These are phyloP conservation scores for Nomada ruficornis DNA, from an alignment of 2,888 invertebrate genomes.

Conservation along the genomic window DNA sequence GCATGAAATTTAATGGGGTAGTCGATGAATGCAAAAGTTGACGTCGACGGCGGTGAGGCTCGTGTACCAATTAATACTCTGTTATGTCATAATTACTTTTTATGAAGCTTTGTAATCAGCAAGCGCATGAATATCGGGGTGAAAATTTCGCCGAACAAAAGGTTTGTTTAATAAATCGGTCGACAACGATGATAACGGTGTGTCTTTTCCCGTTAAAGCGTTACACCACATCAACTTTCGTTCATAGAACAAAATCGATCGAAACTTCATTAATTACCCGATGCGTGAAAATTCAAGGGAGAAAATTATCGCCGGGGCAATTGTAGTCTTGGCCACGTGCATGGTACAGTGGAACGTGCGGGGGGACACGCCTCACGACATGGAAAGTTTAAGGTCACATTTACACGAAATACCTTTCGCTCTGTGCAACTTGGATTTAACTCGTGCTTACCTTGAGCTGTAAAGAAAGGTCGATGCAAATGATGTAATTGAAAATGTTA, in stretches of 20 bases:
- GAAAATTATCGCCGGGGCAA: conserved; percentile 25
- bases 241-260: not conserved
- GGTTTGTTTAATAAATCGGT: conserved; percentile 21
- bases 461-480: conserved; percentile 66
- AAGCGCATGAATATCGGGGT: not conserved
- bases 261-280: conserved; percentile 9
- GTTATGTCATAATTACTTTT: conserved; percentile 23
- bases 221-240: not conserved
- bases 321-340: conserved; percentile 55
- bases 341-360: conserved; percentile 39
- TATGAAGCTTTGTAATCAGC: conserved; percentile 27
- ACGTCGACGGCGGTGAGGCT: conserved; percentile 18
- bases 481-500: conserved; percentile 62
- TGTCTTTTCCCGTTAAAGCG: not conserved
- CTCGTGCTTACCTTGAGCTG: conserved; percentile 67
- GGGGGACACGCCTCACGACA: conserved; percentile 53
- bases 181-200: not conserved
- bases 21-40: conserved; percentile 24
- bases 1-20: conserved; percentile 25
- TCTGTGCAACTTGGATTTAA: conserved; percentile 50
- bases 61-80: conserved; percentile 37
- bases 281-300: conserved; percentile 25
- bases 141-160: conserved; percentile 17
- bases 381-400: conserved; percentile 71
- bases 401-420: conserved; percentile 67